phyloP scores from a whole-genome alignment of 53 echinoderm and acorn worm species.

The Zoroaster sp. region DNA sequence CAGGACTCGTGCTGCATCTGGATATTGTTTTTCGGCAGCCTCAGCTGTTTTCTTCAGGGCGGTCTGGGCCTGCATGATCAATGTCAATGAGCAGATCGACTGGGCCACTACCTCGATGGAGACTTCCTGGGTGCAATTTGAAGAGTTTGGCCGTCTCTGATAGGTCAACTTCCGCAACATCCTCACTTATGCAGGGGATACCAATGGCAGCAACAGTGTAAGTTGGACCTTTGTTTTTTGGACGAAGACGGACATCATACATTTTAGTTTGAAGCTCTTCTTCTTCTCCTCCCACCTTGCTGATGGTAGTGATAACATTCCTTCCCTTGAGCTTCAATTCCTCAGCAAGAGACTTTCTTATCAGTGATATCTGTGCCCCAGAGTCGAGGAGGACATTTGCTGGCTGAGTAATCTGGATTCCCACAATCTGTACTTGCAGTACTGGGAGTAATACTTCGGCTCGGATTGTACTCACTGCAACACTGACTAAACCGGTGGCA shows the following conservation, averaged over 20 bases:
- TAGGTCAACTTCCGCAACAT: background rate
- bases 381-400: conserved; percentile 57
- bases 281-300: conserved; percentile 60
- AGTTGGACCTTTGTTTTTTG: background rate
- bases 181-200: conserved; percentile 50
- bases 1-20: too few species aligned
- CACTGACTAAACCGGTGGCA: background rate
- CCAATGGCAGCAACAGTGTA: conserved; percentile 55
- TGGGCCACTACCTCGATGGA: too few species aligned
- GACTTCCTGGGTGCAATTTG: background rate
- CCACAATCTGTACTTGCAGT: conserved; percentile 34
- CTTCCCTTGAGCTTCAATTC: conserved; percentile 15
- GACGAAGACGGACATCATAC: conserved; percentile 16
- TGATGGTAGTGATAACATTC: conserved; percentile 16
- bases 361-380: conserved; percentile 56
- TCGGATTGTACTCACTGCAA: background rate
- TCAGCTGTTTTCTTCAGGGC: too few species aligned
- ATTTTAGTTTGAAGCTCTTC: conserved; percentile 38
- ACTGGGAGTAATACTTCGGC: conserved; percentile 56
- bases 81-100: conserved; percentile 41
- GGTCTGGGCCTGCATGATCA: conserved; percentile 12
- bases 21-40: too few species aligned
- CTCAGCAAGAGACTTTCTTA: conserved; percentile 30
- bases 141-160: background rate
- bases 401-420: background rate